Conservation (phyloP, 2,888 invertebrate species). For the Hermaeophaga mercurialis region DNA sequence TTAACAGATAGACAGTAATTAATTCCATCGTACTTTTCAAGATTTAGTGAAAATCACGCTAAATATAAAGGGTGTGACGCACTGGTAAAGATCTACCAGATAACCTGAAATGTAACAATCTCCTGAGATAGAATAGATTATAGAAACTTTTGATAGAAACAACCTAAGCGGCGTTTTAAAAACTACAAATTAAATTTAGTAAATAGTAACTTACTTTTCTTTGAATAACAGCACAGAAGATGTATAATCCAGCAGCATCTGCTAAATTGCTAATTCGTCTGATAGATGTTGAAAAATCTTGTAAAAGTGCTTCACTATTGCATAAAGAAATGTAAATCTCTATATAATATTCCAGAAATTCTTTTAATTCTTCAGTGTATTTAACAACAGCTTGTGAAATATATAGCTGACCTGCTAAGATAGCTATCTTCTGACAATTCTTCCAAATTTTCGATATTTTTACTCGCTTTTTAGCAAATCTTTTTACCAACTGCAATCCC, state of each 20-base stretch:
- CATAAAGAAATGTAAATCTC: slow-evolving; percentile 54
- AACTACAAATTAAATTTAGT: not conserved
- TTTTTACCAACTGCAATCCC: slow-evolving; percentile 62
- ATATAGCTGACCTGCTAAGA: slow-evolving; percentile 63
- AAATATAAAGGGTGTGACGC: no score
- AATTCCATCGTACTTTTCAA: no score
- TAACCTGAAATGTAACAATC: no score
- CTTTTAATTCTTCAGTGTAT: slow-evolving; percentile 54
- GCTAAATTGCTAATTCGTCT: slow-evolving; percentile 60
- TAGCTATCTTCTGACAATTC: slow-evolving; percentile 62
- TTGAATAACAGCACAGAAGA: slow-evolving; percentile 63
- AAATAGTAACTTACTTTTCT: slow-evolving; percentile 43
- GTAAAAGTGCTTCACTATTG: slow-evolving; percentile 45
- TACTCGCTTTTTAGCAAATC: slow-evolving; percentile 58
- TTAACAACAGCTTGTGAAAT: slow-evolving; percentile 63
- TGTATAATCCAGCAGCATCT: slow-evolving; percentile 72
- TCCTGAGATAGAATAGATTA: no score
- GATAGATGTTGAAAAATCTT: slow-evolving; percentile 49
- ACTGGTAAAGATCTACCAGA: no score
- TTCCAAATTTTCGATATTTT: slow-evolving; percentile 63
- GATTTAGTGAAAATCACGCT: no score
- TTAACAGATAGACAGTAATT: no score
- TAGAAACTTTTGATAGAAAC: not conserved
- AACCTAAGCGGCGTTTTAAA: not conserved
- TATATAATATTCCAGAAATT: slow-evolving; percentile 51